phyloP scores from a whole-genome alignment of 1,140 invertebrate genomes.

The Leptopilina clavipes region DNA sequence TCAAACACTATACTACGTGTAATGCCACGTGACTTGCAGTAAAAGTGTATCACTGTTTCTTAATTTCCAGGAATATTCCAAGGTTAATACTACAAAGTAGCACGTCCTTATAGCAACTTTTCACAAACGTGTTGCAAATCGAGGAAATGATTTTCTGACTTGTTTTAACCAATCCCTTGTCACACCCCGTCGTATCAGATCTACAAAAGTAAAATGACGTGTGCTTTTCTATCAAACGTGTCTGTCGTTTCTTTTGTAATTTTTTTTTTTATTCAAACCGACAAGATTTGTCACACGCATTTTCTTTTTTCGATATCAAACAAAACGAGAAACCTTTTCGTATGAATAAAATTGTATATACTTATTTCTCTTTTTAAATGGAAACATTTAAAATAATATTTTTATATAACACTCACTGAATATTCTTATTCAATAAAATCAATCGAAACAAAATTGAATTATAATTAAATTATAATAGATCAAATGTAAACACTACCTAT shows the following conservation, averaged over 20 bases:
- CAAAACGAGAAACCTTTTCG: neutral
- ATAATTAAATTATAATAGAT: too few relatives aligned
- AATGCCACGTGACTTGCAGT: too few relatives aligned
- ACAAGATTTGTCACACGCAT: neutral
- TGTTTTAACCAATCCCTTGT: neutral
- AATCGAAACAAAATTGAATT: too few relatives aligned
- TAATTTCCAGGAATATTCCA: neutral
- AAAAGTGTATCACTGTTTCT: neutral
- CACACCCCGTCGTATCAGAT: neutral
- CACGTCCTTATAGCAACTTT: neutral
- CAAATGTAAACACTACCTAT: too few relatives aligned
- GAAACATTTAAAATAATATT: too few relatives aligned
- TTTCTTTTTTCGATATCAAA: neutral
- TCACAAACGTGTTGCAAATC: neutral
- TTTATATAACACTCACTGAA: too few relatives aligned
- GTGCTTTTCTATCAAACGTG: constrained; percentile 15
- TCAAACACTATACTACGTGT: too few relatives aligned
- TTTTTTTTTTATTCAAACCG: neutral
- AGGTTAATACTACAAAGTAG: neutral
- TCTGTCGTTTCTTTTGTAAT: neutral
- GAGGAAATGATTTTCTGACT: constrained; percentile 12
- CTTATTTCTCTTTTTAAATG: neutral
- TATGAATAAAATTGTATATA: neutral
- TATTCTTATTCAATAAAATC: too few relatives aligned
- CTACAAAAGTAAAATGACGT: constrained; percentile 12